Percentiles rank a stretch among this genome's conserved stretches.
Conservation (phyloP, 2,888 invertebrate genomes). For the Erebia palarica region DNA sequence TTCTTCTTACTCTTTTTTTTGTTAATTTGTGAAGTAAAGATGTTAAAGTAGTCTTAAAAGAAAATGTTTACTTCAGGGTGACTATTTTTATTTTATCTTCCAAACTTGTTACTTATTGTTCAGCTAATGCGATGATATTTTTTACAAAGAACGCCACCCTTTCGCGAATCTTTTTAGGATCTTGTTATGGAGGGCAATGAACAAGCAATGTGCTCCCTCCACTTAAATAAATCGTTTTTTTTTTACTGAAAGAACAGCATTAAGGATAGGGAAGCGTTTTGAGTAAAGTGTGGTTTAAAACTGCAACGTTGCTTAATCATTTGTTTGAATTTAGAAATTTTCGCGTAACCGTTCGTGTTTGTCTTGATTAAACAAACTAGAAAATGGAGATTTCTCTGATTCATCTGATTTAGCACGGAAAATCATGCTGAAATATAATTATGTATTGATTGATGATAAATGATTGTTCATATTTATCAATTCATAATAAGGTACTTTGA, state of each 20-base stretch:
- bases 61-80: neutral
- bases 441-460: too few species aligned
- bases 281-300: slow-evolving; percentile 45
- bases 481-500: too few species aligned
- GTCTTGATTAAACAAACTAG: slow-evolving; percentile 12
- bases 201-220: slow-evolving; percentile 59
- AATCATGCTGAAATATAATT: neutral
- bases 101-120: slow-evolving; percentile 51
- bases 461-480: too few species aligned
- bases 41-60: neutral
- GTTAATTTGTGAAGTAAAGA: too few species aligned
- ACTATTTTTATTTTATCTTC: slow-evolving; percentile 11
- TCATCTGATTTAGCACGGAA: neutral
- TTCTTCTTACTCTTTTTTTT: too few species aligned
- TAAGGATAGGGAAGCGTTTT: slow-evolving; percentile 53
- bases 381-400: neutral
- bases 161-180: slow-evolving; percentile 50
- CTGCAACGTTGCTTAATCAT: slow-evolving; percentile 68
- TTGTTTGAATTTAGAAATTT: slow-evolving; percentile 41
- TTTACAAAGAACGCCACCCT: slow-evolving; percentile 50
- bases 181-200: slow-evolving; percentile 57
- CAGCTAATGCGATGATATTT: slow-evolving; percentile 65
- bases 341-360: slow-evolving; percentile 32
- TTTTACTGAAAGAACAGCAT: slow-evolving; percentile 47
- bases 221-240: slow-evolving; percentile 71